Evolutionary conservation across 2,113 vertebrate genomes (phyloP).

Genomic region (Hypocryptadius cinnamomeus): DNA sequence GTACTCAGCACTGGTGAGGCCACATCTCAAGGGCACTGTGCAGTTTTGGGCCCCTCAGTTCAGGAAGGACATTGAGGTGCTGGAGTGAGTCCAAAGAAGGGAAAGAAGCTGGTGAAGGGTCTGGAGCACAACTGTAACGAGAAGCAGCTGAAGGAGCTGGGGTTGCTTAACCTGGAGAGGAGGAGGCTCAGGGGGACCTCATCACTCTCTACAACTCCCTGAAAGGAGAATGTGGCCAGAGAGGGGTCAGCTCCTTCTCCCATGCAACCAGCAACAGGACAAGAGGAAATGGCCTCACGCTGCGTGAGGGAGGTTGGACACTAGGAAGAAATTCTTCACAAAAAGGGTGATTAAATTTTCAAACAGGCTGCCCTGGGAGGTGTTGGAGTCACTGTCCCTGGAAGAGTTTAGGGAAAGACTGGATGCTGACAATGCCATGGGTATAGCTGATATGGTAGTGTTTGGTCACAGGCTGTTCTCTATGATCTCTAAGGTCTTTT

Average conservation of each 20-base stretch:
- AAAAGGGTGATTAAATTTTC: neutral
- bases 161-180: neutral
- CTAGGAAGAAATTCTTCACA: neutral
- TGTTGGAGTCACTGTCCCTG: neutral
- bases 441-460: neutral
- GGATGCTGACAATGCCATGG: neutral
- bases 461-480: neutral
- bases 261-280: neutral
- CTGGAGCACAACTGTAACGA: neutral
- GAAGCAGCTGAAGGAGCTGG: neutral
- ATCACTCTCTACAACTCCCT: neutral
- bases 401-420: fast-evolving
- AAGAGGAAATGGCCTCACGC: neutral
- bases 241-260: neutral
- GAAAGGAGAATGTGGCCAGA: neutral
- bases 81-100: neutral
- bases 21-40: fast-evolving
- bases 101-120: neutral
- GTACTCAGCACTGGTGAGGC: no score
- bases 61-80: neutral
- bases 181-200: neutral
- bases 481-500: neutral
- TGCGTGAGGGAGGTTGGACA: neutral
- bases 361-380: neutral
- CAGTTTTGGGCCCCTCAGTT: neutral